Base-by-base conservation (phyloP, 2,797 vertebrate species). In the Clarias laeviceps region DNA sequence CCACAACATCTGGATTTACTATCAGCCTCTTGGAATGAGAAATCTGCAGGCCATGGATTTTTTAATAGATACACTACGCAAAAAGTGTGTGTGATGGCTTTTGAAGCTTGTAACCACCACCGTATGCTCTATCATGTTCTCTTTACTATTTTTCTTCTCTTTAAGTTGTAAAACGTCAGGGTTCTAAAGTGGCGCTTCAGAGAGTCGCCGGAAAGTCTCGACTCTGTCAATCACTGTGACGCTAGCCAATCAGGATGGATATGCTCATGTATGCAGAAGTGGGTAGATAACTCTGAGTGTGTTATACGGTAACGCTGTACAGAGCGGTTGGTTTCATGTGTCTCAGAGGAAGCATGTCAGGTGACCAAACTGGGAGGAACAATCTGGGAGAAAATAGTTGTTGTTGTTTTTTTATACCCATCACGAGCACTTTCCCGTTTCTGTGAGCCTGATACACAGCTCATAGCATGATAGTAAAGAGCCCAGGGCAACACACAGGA, bases 1-100 rank as follows among this genome's bases (percentile, higher is more conserved):
- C 84, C n/a, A 37, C 62, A 84, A 82, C 87, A 87, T 83, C 73
- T 86, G 84, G 78, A 66, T 62, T 86, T 73, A 15, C 80, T 62
- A n/a, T 72, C n/a, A n/a, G 59, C 22, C 59, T 18, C 15, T 18
- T 40, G 20, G n/a, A 65, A 50, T 14, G 34, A 66, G 78, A 27
- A 78, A 83, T 68, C 76, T 76, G 69, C 32, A 84, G 56, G 54
- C 34, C 61, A 32, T 82, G 65, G 14, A 37, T 27, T 79, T 18
- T 34, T 34, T 5, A 11, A 34, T 12, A 68, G 45, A 69, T 14
- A 40, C n/a, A 5, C n/a, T 37, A 59, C 18, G 68, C 50, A 83
- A 69, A 50, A 68, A 40, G 32, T 80, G 27, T 40, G 70, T 37
- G 8, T 65, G 32, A 80, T 79, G 65, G 73, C 27, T 32, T 68